Evolutionary conservation across 2,888 invertebrate species (phyloP).

Genomic region (Cremastobaeus sp.): DNA sequence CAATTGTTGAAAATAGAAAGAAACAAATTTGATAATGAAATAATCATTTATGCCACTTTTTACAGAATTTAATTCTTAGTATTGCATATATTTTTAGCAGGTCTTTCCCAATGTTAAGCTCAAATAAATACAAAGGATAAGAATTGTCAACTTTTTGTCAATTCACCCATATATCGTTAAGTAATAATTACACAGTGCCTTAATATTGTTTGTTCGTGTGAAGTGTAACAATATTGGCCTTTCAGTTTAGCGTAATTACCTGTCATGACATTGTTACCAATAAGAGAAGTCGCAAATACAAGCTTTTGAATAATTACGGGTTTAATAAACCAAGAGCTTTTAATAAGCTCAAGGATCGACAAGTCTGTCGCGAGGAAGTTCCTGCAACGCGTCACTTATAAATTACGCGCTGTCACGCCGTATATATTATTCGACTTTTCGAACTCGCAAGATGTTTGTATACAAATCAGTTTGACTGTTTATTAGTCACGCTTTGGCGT

Average conservation of each 20-base stretch:
- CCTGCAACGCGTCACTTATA: conserved; percentile 29
- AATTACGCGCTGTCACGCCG: conserved; percentile 22
- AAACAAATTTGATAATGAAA: too few species aligned
- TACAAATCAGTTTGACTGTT: conserved; percentile 10
- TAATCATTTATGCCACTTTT: too few species aligned
- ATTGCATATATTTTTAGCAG: too few species aligned
- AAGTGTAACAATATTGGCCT: too few species aligned
- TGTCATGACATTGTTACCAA: conserved; percentile 41
- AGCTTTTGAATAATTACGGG: conserved; percentile 38
- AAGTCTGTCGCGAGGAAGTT: conserved; percentile 9
- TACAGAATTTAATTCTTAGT: too few species aligned
- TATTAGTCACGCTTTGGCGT: conserved; percentile 15
- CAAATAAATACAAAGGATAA: too few species aligned
- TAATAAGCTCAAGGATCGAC: conserved; percentile 39
- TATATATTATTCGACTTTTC: conserved; percentile 33
- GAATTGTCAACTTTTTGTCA: too few species aligned
- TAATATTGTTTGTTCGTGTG: background rate
- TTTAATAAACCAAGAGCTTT: conserved; percentile 43
- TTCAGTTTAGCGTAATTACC: too few species aligned
- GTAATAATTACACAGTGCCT: background rate
- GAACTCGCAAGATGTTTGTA: conserved; percentile 11
- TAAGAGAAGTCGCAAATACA: conserved; percentile 29
- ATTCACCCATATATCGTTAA: too few species aligned
- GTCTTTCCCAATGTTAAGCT: too few species aligned
- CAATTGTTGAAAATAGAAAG: too few species aligned